Conservation (phyloP, 1,140 invertebrate species). For the Conopomorpha cramerella region DNA sequence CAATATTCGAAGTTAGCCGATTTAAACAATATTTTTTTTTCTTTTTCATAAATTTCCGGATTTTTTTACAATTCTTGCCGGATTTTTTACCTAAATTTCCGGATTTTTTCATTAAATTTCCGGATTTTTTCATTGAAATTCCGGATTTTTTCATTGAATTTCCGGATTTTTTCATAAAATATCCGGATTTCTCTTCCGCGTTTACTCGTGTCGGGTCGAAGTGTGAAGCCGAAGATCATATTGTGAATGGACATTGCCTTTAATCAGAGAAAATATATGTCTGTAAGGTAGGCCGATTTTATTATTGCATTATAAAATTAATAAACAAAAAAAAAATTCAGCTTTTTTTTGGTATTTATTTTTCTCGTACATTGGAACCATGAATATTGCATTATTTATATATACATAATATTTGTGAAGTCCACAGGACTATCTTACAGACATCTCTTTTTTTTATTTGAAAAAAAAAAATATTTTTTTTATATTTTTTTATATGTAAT, state of each 20-base stretch:
- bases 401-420: conserved; percentile 10
- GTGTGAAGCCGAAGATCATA: conserved; percentile 38
- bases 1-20: too few relatives aligned
- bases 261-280: conserved; percentile 37
- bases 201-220: conserved; percentile 6
- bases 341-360: too few relatives aligned
- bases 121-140: too few relatives aligned
- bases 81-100: too few relatives aligned
- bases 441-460: conserved; percentile 34
- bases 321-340: too few relatives aligned
- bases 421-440: conserved; percentile 41
- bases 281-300: conserved; percentile 58
- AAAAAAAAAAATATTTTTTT: conserved; percentile 8
- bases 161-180: too few relatives aligned
- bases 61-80: too few relatives aligned
- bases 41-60: too few relatives aligned
- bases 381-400: conserved; percentile 30
- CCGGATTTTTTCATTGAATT: too few relatives aligned
- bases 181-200: too few relatives aligned
- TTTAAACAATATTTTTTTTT: too few relatives aligned
- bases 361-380: conserved; percentile 32
- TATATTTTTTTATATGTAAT: conserved; percentile 7
- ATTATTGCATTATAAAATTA: conserved; percentile 19
- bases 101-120: too few relatives aligned
- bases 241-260: conserved; percentile 48